Evolutionary conservation across 1,140 invertebrate genomes (phyloP).

Genomic region (Ephestia elutella): DNA sequence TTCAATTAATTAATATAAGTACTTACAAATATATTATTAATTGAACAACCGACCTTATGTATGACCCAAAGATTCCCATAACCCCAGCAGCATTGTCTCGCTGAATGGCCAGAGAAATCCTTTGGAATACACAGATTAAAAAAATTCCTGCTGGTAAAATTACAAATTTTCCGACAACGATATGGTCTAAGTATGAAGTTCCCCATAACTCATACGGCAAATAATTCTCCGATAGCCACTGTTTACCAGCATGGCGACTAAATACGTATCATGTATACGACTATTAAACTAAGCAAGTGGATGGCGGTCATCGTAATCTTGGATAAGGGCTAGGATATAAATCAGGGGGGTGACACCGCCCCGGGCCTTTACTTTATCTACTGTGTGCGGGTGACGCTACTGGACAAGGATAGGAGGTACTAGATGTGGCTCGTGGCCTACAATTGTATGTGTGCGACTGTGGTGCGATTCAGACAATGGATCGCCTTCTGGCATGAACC

Average conservation of each 20-base stretch:
- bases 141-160: too few relatives aligned
- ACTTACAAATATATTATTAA: too few relatives aligned
- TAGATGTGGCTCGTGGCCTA: not conserved
- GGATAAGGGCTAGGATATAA: constrained; percentile 69
- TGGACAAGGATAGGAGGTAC: not conserved
- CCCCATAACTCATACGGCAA: not conserved
- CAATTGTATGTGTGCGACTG: too few relatives aligned
- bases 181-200: not conserved
- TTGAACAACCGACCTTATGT: too few relatives aligned
- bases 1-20: too few relatives aligned
- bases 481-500: too few relatives aligned
- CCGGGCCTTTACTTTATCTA: constrained; percentile 70
- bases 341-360: constrained; percentile 64
- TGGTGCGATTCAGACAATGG: too few relatives aligned
- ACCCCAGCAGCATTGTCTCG: too few relatives aligned
- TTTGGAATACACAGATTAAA: too few relatives aligned
- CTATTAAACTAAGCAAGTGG: constrained; percentile 65
- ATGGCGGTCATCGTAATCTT: constrained; percentile 72
- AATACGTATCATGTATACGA: constrained; percentile 35
- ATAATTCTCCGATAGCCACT: not conserved
- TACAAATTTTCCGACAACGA: too few relatives aligned
- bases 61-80: too few relatives aligned
- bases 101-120: too few relatives aligned
- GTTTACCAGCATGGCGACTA: not conserved
- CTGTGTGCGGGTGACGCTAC: constrained; percentile 60